These are phyloP conservation scores for Glyphotaelius pellucidus DNA, from an alignment of 2,888 invertebrate genomes.

Conservation along the genomic window DNA sequence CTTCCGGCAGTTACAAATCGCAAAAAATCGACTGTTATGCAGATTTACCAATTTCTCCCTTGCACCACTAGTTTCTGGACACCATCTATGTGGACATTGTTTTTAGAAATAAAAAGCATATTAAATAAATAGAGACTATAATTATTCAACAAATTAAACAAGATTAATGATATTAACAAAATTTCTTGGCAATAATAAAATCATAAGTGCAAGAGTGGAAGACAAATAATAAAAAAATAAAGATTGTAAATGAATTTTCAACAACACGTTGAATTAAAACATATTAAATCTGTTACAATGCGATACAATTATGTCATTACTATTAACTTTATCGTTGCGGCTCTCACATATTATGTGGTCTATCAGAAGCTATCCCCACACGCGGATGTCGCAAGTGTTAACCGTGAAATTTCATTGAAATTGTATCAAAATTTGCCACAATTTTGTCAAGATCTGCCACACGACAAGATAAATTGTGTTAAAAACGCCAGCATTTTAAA, in stretches of 20 bases:
- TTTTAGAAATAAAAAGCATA: conserved; percentile 1
- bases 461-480: too few relatives aligned
- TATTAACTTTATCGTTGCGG: neutral
- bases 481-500: too few relatives aligned
- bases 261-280: neutral
- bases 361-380: too few relatives aligned
- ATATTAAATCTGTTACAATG: neutral
- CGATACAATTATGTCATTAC: neutral
- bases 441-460: too few relatives aligned
- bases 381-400: too few relatives aligned
- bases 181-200: neutral
- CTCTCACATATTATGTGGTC: too few relatives aligned
- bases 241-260: neutral
- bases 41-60: neutral
- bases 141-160: conserved; percentile 33
- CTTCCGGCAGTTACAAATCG: neutral
- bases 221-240: neutral
- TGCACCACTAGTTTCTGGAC: neutral
- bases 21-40: neutral
- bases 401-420: too few relatives aligned
- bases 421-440: too few relatives aligned
- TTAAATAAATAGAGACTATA: conserved; percentile 29
- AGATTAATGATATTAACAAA: neutral
- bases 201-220: neutral
- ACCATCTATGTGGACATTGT: neutral